Percentiles rank a stretch among this genome's conserved stretches.
Conservation (phyloP, 2,113 vertebrate species). For the Potamarius usumacintae region DNA sequence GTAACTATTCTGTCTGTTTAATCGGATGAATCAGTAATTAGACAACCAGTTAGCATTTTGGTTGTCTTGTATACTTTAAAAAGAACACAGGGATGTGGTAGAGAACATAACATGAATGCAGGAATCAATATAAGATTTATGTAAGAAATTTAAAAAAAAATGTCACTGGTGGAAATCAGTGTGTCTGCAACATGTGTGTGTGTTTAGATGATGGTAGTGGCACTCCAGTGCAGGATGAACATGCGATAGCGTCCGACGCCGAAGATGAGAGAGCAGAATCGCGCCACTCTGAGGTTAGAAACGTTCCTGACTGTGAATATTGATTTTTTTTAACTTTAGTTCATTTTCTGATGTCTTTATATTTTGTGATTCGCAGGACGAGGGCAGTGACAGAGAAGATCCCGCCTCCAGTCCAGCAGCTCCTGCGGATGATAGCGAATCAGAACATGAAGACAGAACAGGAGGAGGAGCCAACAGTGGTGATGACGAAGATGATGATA, state of each 20-base stretch:
- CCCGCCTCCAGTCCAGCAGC: constrained; percentile 45
- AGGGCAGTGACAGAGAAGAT: constrained; percentile 82
- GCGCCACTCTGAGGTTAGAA: constrained; percentile 82
- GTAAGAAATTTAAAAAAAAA: too few species aligned
- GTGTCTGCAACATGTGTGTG: background rate
- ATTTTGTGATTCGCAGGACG: constrained; percentile 74
- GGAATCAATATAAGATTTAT: too few species aligned
- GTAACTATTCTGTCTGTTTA: too few species aligned
- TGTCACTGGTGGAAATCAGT: background rate
- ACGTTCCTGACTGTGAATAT: background rate
- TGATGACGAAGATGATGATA: constrained; percentile 69
- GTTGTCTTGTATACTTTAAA: too few species aligned
- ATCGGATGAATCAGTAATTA: too few species aligned
- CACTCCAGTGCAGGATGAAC: constrained; percentile 95
- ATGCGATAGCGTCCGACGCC: constrained; percentile 82
- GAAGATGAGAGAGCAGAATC: constrained; percentile 83
- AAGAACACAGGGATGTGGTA: too few species aligned
- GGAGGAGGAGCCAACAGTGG: constrained; percentile 62
- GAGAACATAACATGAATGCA: too few species aligned
- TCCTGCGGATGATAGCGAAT: constrained; percentile 66
- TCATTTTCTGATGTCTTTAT: background rate
- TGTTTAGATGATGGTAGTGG: constrained; percentile 90
- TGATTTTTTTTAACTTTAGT: background rate
- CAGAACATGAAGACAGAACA: constrained; percentile 61
- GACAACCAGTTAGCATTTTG: too few species aligned